A percentile compares a stretch with the other conserved stretches of the same genome.
Evolutionary conservation across 2,797 vertebrate genomes (phyloP).

Genomic region (Anisognathus igniventris): DNA sequence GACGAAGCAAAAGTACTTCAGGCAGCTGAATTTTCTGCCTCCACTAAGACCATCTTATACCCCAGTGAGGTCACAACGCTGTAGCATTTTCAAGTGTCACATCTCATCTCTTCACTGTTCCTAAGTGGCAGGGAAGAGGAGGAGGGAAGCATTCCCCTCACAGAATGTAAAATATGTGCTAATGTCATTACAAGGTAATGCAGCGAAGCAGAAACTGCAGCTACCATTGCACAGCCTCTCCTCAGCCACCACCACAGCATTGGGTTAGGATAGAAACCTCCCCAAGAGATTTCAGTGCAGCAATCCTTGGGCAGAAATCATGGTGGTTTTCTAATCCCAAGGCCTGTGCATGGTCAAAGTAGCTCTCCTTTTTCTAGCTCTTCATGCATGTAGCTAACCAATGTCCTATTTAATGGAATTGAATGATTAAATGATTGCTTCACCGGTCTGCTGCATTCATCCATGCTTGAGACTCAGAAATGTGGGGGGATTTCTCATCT

Average conservation of each 20-base stretch:
- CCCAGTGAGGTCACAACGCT: neutral
- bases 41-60: neutral
- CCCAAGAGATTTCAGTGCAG: neutral
- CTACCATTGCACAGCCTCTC: neutral
- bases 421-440: neutral
- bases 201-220: neutral
- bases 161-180: neutral
- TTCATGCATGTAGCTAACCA: neutral
- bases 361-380: neutral
- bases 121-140: neutral
- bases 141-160: neutral
- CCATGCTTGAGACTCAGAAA: neutral
- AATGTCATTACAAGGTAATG: neutral
- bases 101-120: constrained; percentile 31
- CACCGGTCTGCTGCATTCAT: neutral
- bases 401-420: neutral
- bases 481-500: neutral
- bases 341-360: neutral
- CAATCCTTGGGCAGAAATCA: neutral
- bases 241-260: neutral
- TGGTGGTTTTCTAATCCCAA: neutral
- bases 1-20: neutral
- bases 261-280: neutral
- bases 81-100: neutral
- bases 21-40: constrained; percentile 5